A percentile compares a stretch with the other conserved stretches of the same genome.
Evolutionary conservation across 1,140 invertebrate species (phyloP).

Genomic region (Araneus ventricosus): DNA sequence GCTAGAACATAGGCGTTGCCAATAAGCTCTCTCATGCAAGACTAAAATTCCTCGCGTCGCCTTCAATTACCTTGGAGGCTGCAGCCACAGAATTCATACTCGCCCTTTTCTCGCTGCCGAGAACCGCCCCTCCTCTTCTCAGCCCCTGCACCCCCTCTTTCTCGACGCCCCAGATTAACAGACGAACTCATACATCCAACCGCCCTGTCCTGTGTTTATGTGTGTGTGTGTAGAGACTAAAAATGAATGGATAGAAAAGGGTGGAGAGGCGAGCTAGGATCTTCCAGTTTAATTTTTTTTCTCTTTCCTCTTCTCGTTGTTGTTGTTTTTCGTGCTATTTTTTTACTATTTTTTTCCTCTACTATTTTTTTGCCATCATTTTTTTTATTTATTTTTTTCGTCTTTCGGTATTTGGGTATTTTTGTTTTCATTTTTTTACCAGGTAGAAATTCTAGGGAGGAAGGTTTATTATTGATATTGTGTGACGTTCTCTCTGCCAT

Average conservation of each 20-base stretch:
- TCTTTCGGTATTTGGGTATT: background rate
- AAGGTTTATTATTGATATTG: constrained; percentile 33
- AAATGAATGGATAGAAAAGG: constrained; percentile 44
- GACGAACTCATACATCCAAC: constrained; percentile 49
- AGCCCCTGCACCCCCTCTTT: background rate
- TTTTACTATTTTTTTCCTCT: background rate
- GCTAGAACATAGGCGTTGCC: constrained; percentile 69
- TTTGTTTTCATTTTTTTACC: background rate
- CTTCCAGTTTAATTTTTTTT: constrained; percentile 49
- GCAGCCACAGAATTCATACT: constrained; percentile 70
- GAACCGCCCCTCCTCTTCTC: background rate
- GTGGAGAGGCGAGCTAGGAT: constrained; percentile 15
- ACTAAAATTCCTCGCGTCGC: constrained; percentile 72
- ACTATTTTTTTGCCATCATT: background rate
- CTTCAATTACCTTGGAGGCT: constrained; percentile 70
- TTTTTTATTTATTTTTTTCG: background rate
- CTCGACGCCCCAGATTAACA: constrained; percentile 67
- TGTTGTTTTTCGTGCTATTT: constrained; percentile 32
- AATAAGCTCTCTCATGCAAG: constrained; percentile 70
- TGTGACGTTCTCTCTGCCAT: constrained; percentile 4
- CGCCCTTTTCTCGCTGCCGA: constrained; percentile 15
- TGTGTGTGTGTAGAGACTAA: constrained; percentile 44
- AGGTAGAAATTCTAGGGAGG: background rate
- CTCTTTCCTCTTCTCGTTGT: background rate
- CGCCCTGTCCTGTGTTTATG: constrained; percentile 12